Percentiles rank a stretch among this genome's conserved stretches.
Evolutionary conservation across 1,140 invertebrate species (phyloP).

Genomic region (Reticulitermes speratus): DNA sequence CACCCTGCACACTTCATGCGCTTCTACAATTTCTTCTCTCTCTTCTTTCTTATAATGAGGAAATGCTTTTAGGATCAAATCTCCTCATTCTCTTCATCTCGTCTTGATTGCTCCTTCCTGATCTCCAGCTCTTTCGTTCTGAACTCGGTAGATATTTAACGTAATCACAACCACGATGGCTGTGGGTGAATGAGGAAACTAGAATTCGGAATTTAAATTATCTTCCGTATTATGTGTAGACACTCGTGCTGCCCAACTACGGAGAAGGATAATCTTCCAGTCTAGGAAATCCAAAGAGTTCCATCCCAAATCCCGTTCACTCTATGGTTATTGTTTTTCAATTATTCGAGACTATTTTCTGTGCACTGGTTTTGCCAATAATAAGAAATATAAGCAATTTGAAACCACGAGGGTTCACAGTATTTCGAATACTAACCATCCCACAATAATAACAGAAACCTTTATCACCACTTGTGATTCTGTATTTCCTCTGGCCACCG

Average conservation of each 20-base stretch:
- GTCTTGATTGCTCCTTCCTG: neutral
- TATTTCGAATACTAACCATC: no score
- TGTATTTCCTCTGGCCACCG: no score
- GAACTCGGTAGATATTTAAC: neutral
- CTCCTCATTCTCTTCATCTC: neutral
- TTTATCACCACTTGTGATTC: no score
- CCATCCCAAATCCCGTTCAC: no score
- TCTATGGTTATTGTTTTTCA: no score
- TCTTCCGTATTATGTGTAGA: neutral
- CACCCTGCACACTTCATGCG: neutral
- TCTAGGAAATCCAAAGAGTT: no score
- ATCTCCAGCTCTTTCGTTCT: neutral
- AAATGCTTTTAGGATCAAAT: neutral
- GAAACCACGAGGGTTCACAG: no score
- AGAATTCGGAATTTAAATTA: neutral
- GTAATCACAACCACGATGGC: neutral
- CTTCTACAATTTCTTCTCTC: neutral
- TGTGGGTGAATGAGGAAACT: neutral
- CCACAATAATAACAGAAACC: no score
- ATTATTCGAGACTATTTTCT: no score
- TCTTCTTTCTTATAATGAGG: slow-evolving; percentile 4
- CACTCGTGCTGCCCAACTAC: neutral
- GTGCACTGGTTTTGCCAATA: no score
- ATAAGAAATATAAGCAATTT: no score
- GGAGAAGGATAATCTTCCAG: no score